A percentile compares a stretch with the other conserved stretches of the same genome.
Evolutionary conservation across 2,888 invertebrate genomes (phyloP).

Genomic region (Amitus sp.): DNA sequence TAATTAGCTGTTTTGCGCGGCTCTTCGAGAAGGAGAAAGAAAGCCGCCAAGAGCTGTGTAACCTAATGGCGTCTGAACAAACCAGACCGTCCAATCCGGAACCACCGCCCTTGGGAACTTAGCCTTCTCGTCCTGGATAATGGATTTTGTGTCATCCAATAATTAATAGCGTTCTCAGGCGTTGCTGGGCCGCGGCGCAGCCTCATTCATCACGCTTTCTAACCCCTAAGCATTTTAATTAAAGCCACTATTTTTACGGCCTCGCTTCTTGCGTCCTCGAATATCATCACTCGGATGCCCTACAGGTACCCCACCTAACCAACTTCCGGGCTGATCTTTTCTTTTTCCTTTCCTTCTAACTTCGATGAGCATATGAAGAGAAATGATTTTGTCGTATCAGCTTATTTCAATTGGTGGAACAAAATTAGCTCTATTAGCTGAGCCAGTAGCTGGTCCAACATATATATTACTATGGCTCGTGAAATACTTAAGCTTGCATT

Average conservation of each 20-base stretch:
- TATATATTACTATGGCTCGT: no score
- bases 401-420: no score
- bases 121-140: slow-evolving; percentile 57
- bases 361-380: no score
- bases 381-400: no score
- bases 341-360: no score
- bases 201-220: slow-evolving; percentile 65
- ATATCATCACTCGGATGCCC: slow-evolving; percentile 19
- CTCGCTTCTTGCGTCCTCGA: slow-evolving; percentile 27
- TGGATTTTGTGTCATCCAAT: slow-evolving; percentile 65
- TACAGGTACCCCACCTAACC: slow-evolving; percentile 24
- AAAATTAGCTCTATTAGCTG: no score
- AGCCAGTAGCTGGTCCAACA: no score
- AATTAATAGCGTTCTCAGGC: slow-evolving; percentile 63
- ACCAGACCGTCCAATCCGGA: slow-evolving; percentile 49
- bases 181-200: slow-evolving; percentile 45
- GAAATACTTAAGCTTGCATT: no score
- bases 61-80: slow-evolving; percentile 48
- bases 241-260: slow-evolving; percentile 55
- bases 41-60: slow-evolving; percentile 27
- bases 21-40: no score
- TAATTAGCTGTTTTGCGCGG: slow-evolving; percentile 58
- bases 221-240: slow-evolving; percentile 65
- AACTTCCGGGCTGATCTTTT: slow-evolving; percentile 24
- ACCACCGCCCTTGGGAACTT: slow-evolving; percentile 50